Evolutionary conservation across 2,888 invertebrate genomes (phyloP), one percentile per base, ranked within the genome.

Genomic region (Drosophila vallismaia): DNA sequence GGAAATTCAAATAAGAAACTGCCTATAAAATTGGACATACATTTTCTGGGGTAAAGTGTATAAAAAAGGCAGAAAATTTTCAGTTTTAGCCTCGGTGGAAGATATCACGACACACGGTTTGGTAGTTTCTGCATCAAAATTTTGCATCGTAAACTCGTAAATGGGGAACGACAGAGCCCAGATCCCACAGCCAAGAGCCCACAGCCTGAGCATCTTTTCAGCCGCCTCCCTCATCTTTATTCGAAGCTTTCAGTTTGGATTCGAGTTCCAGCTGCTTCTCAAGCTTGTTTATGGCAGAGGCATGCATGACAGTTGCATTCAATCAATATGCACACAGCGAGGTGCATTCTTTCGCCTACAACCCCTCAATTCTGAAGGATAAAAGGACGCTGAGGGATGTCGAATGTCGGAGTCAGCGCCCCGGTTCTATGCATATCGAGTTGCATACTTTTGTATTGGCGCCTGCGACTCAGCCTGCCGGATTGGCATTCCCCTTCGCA

Each of bases 241-340:
- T 28, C 45, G 26, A 29, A 48, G 46, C 49, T 45, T 42, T 28
- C 64, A 51, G 45, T 29, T 28, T 24, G 51, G 46, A 51, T 44
- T 67, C 36, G 60, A 48, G 55, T 29, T 70, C 12, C 70, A 51
- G 49, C 53, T 51, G 64, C 69, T 52, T 26, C 54, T 67, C 59
- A 24, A 53, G 59, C 77, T 74, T 77, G 77, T 76, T 77, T 77
- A 77, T 79, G 77, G 60, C 79, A 76, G 69, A 71, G 77, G 74
- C 74, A 76, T 79, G 77, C 79, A 77, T 76, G 76, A 80, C 78
- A 77, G 77, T 77, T 79, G 77, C 77, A 74, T 77, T 79, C 77
- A 77, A 77, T 77, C 77, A 77, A 77, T 77, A 79, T 77, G 79
- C 79, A 74, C 58, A 71, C 67, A 44, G 40, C 40, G 50, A 58